Base-by-base conservation (phyloP, 1,140 invertebrate species). In the Alviniconcha marisindica region DNA sequence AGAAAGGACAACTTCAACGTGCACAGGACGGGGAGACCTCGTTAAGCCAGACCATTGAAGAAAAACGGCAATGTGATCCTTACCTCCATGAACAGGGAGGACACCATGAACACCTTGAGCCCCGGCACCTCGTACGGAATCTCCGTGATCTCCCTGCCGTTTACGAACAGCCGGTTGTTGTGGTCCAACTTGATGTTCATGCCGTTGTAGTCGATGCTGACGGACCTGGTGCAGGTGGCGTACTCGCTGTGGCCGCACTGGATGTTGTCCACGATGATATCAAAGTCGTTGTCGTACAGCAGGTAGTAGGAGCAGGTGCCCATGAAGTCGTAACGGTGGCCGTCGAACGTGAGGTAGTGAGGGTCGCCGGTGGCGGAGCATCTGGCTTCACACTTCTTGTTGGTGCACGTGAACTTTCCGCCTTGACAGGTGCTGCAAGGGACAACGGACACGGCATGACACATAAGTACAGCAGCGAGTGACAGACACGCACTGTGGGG, bases 191-290 rank as follows among this genome's bases (percentile, higher is more conserved):
- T 88, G 15, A 92, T 90, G 14, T 74, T 80, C 76, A 79, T 21
- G 40, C 82, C 79, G 48, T 84, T 83, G 38, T 84, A 76, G 38
- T 81, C 73, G 56, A 86, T 69, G 0, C 94, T 96, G 0, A 97
- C 94, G 0, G 96, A 95, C 90, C 97, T 97, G 0, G 97, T 97
- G 90, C 97, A 98, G 0, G 96, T 96, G 60, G 97, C 42, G 97
- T 97, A 96, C 14, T 60, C 71, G 4, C 96, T 96, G 66, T 76
- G 66, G 14, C 80, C 80, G 42, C 80, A 73, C n/a, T 82, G 33
- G 42, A 76, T 51, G 73, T 76, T 76, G 73, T 76, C 73, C 24
- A 76, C 44, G 73, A 97, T 97, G 91, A 97, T 98, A 91, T 97
- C 96, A 90, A 95, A 98, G 14, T 94, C 94, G 81, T 95, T 95